Conservation (phyloP, 2,888 invertebrate genomes). For the Iselma pallidipennis region DNA sequence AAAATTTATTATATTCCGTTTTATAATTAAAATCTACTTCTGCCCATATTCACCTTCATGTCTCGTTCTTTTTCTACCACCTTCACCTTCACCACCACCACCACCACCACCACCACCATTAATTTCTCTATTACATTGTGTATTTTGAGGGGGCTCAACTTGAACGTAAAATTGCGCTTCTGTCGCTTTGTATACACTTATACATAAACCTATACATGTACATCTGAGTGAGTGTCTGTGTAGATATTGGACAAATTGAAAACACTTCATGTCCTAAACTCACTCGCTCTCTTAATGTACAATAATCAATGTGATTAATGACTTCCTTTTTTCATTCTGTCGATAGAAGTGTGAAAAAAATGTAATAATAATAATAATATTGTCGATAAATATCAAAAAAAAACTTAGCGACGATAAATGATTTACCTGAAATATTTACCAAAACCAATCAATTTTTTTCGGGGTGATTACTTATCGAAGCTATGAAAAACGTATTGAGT, state of each 20-base stretch:
- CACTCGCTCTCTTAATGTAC: neutral
- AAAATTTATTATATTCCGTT: conserved; percentile 6
- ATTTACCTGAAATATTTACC: neutral
- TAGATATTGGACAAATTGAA: neutral
- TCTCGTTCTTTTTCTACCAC: neutral
- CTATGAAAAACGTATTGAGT: no score
- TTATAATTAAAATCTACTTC: conserved; percentile 18
- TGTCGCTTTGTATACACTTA: no score
- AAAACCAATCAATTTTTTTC: conserved; percentile 10
- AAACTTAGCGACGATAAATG: neutral
- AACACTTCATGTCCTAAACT: neutral
- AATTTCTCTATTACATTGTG: conserved; percentile 16
- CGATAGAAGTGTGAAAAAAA: no score
- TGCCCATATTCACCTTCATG: neutral
- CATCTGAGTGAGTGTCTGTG: no score
- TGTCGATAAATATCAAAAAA: neutral
- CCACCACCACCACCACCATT: conserved; percentile 7
- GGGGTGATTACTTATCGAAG: conserved; percentile 15
- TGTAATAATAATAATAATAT: no score
- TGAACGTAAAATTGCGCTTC: no score
- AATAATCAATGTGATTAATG: neutral
- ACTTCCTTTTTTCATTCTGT: no score
- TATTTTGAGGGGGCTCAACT: neutral
- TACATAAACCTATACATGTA: neutral
- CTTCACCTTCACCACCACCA: no score